These are phyloP conservation scores for Dryomyza anilis DNA, from an alignment of 2,888 invertebrate species.

Conservation along the genomic window DNA sequence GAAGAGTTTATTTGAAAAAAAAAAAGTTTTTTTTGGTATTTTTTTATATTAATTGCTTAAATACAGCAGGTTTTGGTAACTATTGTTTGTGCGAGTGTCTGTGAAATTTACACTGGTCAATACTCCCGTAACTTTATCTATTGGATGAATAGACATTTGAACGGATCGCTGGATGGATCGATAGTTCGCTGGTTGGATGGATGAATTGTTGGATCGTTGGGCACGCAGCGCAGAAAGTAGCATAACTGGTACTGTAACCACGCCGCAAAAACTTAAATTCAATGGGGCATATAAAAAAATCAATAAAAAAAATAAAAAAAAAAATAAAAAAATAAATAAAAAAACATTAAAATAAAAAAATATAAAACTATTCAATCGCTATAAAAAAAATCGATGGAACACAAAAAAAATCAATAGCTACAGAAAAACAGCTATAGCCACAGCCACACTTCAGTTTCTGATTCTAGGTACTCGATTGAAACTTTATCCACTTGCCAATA, in stretches of 20 bases:
- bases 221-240: too few relatives aligned
- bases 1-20: conserved; percentile 22
- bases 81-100: conserved; percentile 19
- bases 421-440: too few relatives aligned
- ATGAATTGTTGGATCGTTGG: conserved; percentile 42
- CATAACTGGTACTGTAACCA: conserved; percentile 47
- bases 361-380: too few relatives aligned
- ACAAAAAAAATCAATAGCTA: too few relatives aligned
- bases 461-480: conserved; percentile 49
- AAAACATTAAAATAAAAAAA: too few relatives aligned
- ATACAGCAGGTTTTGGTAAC: conserved; percentile 8
- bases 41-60: conserved; percentile 34
- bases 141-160: too few relatives aligned
- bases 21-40: conserved; percentile 29
- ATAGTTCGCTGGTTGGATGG: too few relatives aligned
- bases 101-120: conserved; percentile 55
- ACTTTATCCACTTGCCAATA: conserved; percentile 56
- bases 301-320: background rate
- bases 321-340: conserved; percentile 2
- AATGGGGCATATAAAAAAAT: background rate
- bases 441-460: conserved; percentile 42
- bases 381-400: too few relatives aligned
- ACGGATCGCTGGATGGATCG: too few relatives aligned
- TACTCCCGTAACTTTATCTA: conserved; percentile 53
- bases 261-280: background rate